Conservation (phyloP, 2,888 invertebrate genomes). For the Anthrax anthrax region DNA sequence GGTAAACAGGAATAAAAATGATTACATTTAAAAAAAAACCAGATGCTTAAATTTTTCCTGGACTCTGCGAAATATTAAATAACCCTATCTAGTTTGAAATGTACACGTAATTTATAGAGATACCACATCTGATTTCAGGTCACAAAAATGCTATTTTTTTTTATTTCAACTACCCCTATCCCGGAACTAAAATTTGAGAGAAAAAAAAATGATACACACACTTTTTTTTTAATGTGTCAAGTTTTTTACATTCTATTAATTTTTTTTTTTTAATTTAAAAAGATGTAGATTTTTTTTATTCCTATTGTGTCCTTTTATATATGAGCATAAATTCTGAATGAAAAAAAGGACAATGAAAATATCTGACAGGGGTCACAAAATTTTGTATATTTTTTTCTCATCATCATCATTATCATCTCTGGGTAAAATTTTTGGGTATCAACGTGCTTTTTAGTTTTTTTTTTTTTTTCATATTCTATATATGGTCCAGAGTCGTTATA, state of each 20-base stretch:
- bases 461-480: neutral
- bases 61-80: neutral
- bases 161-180: neutral
- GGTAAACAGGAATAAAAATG: no score
- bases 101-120: neutral
- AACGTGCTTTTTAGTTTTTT: neutral
- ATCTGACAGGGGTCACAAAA: neutral
- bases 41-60: neutral
- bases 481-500: neutral
- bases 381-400: neutral
- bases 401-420: neutral
- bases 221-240: neutral
- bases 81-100: neutral
- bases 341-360: neutral
- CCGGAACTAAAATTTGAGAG: neutral
- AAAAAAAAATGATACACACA: neutral
- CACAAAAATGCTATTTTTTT: neutral
- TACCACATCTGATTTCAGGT: neutral
- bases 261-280: neutral
- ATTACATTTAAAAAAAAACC: neutral
- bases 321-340: no score
- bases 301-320: neutral
- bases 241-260: neutral
- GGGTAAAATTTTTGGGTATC: neutral
- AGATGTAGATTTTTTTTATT: neutral